These are phyloP conservation scores for Bujurquina vittata DNA, from an alignment of 2,113 vertebrate genomes.

Conservation along the genomic window DNA sequence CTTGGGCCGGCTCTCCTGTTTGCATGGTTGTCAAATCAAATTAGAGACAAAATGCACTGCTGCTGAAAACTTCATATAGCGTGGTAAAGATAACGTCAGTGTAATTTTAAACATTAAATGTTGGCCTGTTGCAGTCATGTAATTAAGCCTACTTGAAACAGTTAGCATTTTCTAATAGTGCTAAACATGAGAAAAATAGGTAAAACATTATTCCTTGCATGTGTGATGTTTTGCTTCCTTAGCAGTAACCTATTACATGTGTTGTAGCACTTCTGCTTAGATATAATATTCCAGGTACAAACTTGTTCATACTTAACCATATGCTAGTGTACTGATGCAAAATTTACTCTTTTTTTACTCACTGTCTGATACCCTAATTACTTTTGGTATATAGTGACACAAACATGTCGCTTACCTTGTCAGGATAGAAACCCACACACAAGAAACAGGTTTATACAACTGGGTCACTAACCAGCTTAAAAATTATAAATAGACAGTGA, in stretches of 20 bases:
- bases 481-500: constrained; percentile 16
- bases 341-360: neutral
- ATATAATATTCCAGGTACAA: neutral
- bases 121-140: neutral
- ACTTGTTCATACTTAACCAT: neutral
- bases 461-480: neutral
- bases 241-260: neutral
- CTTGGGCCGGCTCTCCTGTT: neutral
- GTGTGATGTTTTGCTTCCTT: neutral
- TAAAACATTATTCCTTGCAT: neutral
- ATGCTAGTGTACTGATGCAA: neutral
- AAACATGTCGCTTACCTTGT: neutral
- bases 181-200: neutral
- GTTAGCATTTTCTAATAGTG: neutral
- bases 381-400: neutral
- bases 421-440: neutral
- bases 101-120: neutral
- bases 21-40: constrained; percentile 13
- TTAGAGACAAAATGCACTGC: neutral
- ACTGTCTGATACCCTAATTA: neutral
- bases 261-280: neutral
- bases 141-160: neutral
- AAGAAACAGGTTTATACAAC: constrained; percentile 15
- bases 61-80: neutral
- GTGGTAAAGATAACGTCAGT: neutral